Evolutionary conservation across 2,113 vertebrate genomes (phyloP).

Genomic region (Scytalopus superciliaris): DNA sequence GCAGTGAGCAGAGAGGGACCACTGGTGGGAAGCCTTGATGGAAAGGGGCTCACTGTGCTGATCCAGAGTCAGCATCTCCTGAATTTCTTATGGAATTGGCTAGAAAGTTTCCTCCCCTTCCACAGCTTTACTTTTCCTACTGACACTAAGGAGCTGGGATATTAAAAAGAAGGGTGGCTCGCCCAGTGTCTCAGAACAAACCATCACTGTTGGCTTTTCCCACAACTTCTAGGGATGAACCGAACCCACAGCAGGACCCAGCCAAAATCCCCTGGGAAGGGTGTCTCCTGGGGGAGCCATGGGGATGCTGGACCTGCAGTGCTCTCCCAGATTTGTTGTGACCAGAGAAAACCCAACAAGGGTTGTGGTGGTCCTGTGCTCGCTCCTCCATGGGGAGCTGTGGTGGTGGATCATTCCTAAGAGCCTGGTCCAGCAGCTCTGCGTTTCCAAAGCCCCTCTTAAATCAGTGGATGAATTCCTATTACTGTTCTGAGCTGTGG

Average conservation of each 20-base stretch:
- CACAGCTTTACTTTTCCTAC: background rate
- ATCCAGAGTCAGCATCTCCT: background rate
- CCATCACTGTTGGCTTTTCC: background rate
- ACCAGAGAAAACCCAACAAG: background rate
- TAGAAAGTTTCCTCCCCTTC: background rate
- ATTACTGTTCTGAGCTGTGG: rapidly evolving
- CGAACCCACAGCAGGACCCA: background rate
- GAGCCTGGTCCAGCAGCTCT: background rate
- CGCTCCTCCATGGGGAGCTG: background rate
- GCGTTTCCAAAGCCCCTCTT: background rate
- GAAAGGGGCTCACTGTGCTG: background rate
- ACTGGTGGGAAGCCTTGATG: background rate
- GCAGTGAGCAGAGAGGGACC: rapidly evolving
- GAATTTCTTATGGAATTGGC: background rate
- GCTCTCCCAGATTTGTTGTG: rapidly evolving
- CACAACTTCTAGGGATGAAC: background rate
- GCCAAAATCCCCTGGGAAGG: background rate
- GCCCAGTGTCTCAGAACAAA: background rate
- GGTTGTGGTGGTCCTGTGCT: rapidly evolving
- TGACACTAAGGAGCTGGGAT: background rate
- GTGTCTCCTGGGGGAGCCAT: background rate
- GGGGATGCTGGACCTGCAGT: background rate
- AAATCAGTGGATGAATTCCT: background rate
- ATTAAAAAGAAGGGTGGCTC: background rate
- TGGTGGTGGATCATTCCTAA: background rate